Evolutionary conservation across 2,113 vertebrate species (phyloP).

Genomic region (Vanacampus margaritifer): DNA sequence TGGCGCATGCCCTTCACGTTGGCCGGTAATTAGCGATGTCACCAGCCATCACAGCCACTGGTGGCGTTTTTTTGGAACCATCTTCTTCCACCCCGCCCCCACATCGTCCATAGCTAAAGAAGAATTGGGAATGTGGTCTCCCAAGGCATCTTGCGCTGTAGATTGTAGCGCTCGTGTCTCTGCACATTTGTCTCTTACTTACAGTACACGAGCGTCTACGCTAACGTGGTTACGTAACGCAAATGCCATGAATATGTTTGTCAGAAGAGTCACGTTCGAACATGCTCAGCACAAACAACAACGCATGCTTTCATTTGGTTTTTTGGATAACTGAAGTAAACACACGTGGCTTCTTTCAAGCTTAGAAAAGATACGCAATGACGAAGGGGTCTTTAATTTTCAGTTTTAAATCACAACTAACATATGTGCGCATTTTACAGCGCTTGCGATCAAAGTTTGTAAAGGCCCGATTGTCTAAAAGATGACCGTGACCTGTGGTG

Average conservation of each 20-base stretch:
- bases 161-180: background rate
- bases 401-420: background rate
- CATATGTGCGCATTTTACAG: too few relatives aligned
- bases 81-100: slow-evolving; percentile 15
- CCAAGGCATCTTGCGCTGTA: slow-evolving; percentile 6
- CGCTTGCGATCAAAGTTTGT: background rate
- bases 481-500: background rate
- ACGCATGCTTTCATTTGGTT: slow-evolving; percentile 2
- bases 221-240: slow-evolving; percentile 25
- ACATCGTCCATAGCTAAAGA: slow-evolving; percentile 18
- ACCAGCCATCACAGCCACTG: slow-evolving; percentile 42
- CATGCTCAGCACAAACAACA: slow-evolving; percentile 4
- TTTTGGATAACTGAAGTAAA: background rate
- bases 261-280: slow-evolving; percentile 5
- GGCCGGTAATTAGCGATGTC: slow-evolving; percentile 62
- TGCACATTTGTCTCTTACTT: background rate
- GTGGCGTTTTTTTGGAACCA: slow-evolving; percentile 40
- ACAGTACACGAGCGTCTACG: background rate
- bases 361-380: background rate
- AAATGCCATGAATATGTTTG: slow-evolving; percentile 22
- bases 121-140: slow-evolving; percentile 52
- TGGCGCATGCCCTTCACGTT: slow-evolving; percentile 45
- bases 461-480: background rate
- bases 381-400: background rate
- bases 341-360: background rate